Evolutionary conservation across 1,140 invertebrate species (phyloP).

Genomic region (Rhagoletis zephyria): DNA sequence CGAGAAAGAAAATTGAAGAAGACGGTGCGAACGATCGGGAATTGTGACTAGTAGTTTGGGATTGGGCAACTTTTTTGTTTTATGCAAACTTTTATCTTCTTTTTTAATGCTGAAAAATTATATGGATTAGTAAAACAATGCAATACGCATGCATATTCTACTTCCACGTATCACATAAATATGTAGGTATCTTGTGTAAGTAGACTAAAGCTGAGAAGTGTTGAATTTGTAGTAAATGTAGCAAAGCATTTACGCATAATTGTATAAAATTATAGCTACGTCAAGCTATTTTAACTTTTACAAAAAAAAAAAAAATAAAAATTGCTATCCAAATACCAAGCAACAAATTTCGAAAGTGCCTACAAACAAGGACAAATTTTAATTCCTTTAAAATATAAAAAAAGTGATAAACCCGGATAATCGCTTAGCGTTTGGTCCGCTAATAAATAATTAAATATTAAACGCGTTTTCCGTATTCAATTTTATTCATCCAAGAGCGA

Average conservation of each 20-base stretch:
- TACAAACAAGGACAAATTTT: constrained; percentile 45
- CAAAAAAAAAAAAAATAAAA: background rate
- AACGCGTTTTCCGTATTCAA: background rate
- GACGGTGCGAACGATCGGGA: background rate
- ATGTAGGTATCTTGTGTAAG: background rate
- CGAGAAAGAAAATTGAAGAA: constrained; percentile 18
- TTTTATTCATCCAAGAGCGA: background rate
- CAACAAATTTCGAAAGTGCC: constrained; percentile 34
- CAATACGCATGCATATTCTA: background rate
- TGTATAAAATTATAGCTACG: background rate
- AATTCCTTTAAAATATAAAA: constrained; percentile 9
- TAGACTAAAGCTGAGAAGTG: background rate
- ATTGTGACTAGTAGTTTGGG: background rate
- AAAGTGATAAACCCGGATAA: constrained; percentile 30
- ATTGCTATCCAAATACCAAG: background rate
- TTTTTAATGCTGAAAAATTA: background rate
- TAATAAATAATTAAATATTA: background rate
- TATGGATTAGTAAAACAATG: constrained; percentile 17
- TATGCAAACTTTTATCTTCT: constrained; percentile 15
- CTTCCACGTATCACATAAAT: constrained; percentile 17
- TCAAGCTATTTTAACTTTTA: background rate
- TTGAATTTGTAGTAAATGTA: background rate
- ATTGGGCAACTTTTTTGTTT: constrained; percentile 33
- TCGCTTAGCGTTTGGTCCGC: constrained; percentile 37
- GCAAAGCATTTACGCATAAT: background rate